These are phyloP conservation scores for Muscidifurax raptorellus DNA, from an alignment of 1,140 invertebrate genomes.

Conservation along the genomic window DNA sequence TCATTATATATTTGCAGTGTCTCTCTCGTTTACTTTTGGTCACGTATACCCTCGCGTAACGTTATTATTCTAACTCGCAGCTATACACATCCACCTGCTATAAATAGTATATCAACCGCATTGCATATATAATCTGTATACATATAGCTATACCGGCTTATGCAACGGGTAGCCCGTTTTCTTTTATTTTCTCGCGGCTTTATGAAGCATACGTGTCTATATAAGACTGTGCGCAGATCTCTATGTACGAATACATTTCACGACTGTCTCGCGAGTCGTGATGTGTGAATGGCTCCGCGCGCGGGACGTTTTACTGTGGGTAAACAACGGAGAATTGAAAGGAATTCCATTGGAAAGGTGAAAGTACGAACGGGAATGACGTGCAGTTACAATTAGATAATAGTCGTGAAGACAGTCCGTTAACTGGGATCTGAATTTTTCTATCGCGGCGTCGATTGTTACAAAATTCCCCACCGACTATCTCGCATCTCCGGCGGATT, in stretches of 20 bases:
- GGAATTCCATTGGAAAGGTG: slow-evolving; percentile 11
- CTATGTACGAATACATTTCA: not conserved
- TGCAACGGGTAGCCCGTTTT: not conserved
- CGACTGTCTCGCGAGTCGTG: slow-evolving; percentile 1
- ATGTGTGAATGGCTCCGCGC: not conserved
- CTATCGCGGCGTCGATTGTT: not conserved
- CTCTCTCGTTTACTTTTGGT: too few species aligned
- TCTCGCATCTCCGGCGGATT: too few species aligned
- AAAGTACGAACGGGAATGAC: slow-evolving; percentile 16
- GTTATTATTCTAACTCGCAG: too few species aligned
- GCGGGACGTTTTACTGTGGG: not conserved
- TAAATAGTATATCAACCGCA: not conserved
- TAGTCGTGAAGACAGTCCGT: not conserved
- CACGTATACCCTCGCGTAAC: too few species aligned
- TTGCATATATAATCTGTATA: not conserved
- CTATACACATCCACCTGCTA: too few species aligned
- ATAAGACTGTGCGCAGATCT: not conserved
- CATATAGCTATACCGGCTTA: not conserved
- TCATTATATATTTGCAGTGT: too few species aligned
- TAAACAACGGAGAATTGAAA: slow-evolving; percentile 23
- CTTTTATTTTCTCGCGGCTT: not conserved
- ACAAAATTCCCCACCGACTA: not conserved
- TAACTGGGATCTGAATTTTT: not conserved
- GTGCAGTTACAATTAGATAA: slow-evolving; percentile 29
- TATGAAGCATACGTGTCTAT: not conserved